Evolutionary conservation across 2,888 invertebrate species (phyloP).

Genomic region (Eurois occulta): DNA sequence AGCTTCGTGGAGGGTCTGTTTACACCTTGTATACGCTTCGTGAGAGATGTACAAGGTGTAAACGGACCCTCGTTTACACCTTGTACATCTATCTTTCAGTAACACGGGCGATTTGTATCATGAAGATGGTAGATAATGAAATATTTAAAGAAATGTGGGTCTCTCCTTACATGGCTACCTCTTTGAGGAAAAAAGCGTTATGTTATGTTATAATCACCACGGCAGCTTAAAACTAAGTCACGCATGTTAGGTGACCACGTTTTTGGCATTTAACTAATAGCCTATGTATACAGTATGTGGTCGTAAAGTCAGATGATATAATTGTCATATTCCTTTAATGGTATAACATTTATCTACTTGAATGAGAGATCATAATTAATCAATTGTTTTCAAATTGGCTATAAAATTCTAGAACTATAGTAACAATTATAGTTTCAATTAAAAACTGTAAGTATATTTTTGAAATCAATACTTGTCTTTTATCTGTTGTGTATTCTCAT

Average conservation of each 20-base stretch:
- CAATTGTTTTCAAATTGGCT: not conserved
- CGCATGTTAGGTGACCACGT: conserved; percentile 13
- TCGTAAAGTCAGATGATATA: not conserved
- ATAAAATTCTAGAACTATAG: not conserved
- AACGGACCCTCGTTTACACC: too few species aligned
- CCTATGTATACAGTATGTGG: conserved; percentile 10
- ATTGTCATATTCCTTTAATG: not conserved
- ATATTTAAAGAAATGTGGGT: not conserved
- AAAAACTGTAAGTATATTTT: too few species aligned
- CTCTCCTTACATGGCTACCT: not conserved
- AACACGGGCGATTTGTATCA: too few species aligned
- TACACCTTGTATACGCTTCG: too few species aligned
- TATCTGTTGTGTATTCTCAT: too few species aligned
- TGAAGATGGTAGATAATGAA: too few species aligned
- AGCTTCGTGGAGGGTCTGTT: too few species aligned
- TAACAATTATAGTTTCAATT: too few species aligned
- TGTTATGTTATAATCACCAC: not conserved
- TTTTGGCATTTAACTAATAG: conserved; percentile 31
- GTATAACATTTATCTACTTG: not conserved
- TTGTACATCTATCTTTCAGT: too few species aligned
- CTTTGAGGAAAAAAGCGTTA: not conserved
- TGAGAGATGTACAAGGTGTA: too few species aligned
- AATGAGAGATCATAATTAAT: not conserved
- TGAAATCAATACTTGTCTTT: too few species aligned
- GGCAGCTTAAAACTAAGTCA: conserved; percentile 10